Evolutionary conservation across 2,888 invertebrate genomes (phyloP).

Genomic region (Metallyticus violacea): DNA sequence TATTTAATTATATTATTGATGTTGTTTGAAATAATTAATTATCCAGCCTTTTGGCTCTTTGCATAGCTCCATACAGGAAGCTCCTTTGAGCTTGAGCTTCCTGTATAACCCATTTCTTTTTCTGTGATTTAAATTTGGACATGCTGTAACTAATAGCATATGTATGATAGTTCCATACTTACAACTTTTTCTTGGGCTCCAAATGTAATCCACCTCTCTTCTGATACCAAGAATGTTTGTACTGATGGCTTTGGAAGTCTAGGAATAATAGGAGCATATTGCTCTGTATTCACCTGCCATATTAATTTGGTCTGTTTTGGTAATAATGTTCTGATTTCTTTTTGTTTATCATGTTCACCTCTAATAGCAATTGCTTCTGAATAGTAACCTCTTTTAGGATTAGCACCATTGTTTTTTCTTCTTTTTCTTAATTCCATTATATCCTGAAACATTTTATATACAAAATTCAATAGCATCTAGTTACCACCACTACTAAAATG

Average conservation of each 20-base stretch:
- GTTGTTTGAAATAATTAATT: no score
- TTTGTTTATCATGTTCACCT: background rate
- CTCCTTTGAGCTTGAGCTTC: background rate
- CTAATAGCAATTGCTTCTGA: conserved; percentile 14
- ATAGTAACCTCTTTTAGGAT: conserved; percentile 10
- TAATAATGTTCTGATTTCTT: background rate
- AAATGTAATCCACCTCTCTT: conserved; percentile 63
- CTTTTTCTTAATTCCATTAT: background rate
- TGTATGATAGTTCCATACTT: conserved; percentile 38
- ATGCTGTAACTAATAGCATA: background rate
- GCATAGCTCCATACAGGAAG: background rate
- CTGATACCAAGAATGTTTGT: conserved; percentile 54
- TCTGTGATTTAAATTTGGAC: no score
- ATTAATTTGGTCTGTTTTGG: conserved; percentile 40
- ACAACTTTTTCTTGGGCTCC: conserved; percentile 58
- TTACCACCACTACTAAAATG: no score
- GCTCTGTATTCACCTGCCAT: conserved; percentile 58
- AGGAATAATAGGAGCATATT: conserved; percentile 48
- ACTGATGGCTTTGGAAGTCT: conserved; percentile 47
- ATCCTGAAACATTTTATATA: background rate
- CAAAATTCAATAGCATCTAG: no score
- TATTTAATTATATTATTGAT: no score
- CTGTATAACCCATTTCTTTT: no score
- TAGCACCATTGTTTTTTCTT: background rate
- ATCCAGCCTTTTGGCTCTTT: background rate